Base-by-base conservation (phyloP, 1,140 invertebrate genomes). In the Lucilia sericata region DNA sequence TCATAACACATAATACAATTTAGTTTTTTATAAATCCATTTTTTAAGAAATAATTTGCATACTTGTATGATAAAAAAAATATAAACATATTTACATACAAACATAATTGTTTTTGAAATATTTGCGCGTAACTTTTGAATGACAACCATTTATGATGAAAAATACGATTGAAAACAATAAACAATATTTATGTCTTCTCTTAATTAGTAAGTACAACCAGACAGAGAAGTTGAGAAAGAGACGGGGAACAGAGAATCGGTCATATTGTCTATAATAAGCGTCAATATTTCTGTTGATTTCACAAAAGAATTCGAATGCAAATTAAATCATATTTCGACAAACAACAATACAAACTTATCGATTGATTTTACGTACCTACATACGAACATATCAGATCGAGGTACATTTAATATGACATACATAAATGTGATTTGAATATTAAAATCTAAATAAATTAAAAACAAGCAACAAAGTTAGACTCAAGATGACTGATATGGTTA, bases 261-360 rank as follows among this genome's bases (percentile, higher is more conserved):
- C 55, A 7, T n/a, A 60, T 60, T 60, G 17, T 60, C 65, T 70
- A 70, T 70, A 70, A 70, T 70, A 70, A 70, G 19, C 65, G 76
- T 80, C 76, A 80, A 80, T 80, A 80, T 80, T 80, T 80, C 42
- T 80, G 19, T 80, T 80, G 76, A 80, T 80, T 80, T 80, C 76
- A 21, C 42, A 80, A 80, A 80, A 80, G 76, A 80, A 80, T 80
- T 80, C 76, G 25, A 80, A 80, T 80, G 76, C 42, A 49, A 80
- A 80, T 80, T 80, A 80, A 80, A 80, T 80, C 76, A 80, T 80
- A 80, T 80, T 80, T 80, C 51, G n/a, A 25, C 42, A 42, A 30
- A 30, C 25, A 30, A 30, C 1, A 2, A 30, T 49, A 51, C 13
- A n/a, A 21, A 21, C 65, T 19, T 70, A 60, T 75, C 2, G 74